A percentile compares a stretch with the other conserved stretches of the same genome.
These are phyloP conservation scores for Galeruca laticollis DNA, from an alignment of 2,888 invertebrate species.

Conservation along the genomic window DNA sequence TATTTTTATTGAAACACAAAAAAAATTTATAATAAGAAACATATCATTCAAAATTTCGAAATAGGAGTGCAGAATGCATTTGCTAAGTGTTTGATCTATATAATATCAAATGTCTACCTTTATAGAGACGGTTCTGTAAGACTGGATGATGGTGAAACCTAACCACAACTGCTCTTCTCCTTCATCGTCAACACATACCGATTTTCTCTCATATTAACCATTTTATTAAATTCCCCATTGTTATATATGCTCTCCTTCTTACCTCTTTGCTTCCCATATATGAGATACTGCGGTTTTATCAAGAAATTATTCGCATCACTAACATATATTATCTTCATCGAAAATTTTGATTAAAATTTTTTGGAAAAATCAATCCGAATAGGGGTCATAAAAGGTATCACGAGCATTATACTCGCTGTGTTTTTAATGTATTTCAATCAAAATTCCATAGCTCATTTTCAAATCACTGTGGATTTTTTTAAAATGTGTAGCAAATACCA, in stretches of 20 bases:
- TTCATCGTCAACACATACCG: slow-evolving; percentile 45
- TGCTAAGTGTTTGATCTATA: no score
- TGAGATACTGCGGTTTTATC: slow-evolving; percentile 33
- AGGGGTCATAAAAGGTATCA: not conserved
- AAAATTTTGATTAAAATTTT: slow-evolving; percentile 27
- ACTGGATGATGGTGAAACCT: slow-evolving; percentile 18
- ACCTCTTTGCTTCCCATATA: slow-evolving; percentile 21
- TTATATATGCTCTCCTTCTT: slow-evolving; percentile 25
- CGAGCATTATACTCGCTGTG: not conserved
- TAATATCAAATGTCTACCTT: no score
- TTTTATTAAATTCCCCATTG: slow-evolving; percentile 47
- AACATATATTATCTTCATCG: slow-evolving; percentile 12
- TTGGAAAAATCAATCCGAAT: not conserved
- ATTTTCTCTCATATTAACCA: slow-evolving; percentile 43
- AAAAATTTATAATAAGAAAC: no score
- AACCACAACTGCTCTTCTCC: slow-evolving; percentile 26
- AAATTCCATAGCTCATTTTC: not conserved
- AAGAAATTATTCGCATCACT: slow-evolving; percentile 35
- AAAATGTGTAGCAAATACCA: no score
- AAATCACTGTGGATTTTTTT: no score
- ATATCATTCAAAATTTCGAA: no score
- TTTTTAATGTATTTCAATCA: not conserved
- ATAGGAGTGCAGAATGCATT: no score
- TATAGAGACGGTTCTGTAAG: slow-evolving; percentile 14
- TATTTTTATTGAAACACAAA: no score